Evolutionary conservation across 92 coral and sea anemone species (phyloP).

Genomic region (Blastomussa wellsi): DNA sequence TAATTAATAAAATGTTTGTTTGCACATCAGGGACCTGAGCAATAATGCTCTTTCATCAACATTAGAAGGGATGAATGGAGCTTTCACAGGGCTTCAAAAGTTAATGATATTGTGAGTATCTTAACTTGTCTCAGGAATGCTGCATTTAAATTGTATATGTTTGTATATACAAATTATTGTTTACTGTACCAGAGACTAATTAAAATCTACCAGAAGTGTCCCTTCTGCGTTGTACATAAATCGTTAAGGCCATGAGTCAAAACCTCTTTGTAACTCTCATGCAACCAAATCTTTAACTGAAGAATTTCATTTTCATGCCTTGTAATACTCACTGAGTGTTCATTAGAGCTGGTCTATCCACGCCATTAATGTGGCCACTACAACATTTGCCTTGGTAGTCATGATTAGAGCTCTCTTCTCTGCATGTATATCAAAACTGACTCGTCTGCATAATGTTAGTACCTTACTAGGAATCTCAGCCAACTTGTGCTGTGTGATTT

Average conservation of each 20-base stretch:
- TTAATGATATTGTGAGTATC: constrained; percentile 75
- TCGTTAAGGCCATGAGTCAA: neutral
- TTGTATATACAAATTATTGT: too few relatives aligned
- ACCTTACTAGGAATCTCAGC: too few relatives aligned
- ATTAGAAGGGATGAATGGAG: constrained; percentile 64
- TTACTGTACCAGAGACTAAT: neutral
- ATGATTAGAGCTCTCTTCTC: too few relatives aligned
- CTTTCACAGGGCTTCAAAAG: constrained; percentile 62
- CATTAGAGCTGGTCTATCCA: too few relatives aligned
- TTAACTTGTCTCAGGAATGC: neutral
- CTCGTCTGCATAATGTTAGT: too few relatives aligned
- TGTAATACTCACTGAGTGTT: neutral
- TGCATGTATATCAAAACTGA: too few relatives aligned
- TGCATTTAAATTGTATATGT: neutral
- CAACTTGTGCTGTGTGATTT: too few relatives aligned
- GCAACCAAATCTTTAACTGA: neutral
- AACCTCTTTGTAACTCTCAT: neutral
- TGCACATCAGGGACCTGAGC: constrained; percentile 72
- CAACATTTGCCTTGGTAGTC: too few relatives aligned
- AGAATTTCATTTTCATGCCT: neutral
- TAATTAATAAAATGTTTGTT: neutral
- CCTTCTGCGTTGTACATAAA: neutral
- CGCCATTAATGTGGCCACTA: too few relatives aligned
- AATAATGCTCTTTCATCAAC: constrained; percentile 83
- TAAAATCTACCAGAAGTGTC: neutral